These are phyloP conservation scores for Sturnira hondurensis DNA, from an alignment of 2,113 vertebrate species.

Conservation along the genomic window DNA sequence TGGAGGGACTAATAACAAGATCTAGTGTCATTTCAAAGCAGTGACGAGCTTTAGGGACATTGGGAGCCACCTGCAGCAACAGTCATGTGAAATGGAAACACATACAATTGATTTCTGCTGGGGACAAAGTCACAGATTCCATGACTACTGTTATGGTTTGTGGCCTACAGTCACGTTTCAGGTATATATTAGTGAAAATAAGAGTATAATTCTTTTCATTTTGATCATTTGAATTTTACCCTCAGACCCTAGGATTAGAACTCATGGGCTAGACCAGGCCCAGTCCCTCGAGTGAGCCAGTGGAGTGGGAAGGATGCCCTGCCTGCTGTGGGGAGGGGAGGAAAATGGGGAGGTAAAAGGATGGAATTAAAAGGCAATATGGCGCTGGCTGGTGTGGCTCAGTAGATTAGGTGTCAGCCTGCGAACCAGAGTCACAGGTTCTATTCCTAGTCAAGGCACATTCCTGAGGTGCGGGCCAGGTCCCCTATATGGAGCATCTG, in stretches of 20 bases:
- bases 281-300: too few species aligned
- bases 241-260: background rate
- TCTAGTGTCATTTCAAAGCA: background rate
- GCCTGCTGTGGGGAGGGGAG: background rate
- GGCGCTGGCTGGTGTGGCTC: too few species aligned
- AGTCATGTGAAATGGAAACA: background rate
- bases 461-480: too few species aligned
- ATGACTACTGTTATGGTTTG: background rate
- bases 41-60: background rate
- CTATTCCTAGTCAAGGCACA: too few species aligned
- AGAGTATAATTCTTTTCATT: background rate
- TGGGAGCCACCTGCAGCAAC: background rate
- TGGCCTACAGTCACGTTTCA: background rate
- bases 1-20: background rate
- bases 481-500: too few species aligned
- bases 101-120: background rate
- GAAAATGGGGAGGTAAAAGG: accelerated
- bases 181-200: background rate
- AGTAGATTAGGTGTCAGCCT: too few species aligned
- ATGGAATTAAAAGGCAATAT: background rate
- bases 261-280: background rate
- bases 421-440: too few species aligned
- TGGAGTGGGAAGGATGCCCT: background rate
- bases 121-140: background rate
- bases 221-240: background rate